Conservation (phyloP, 2,888 invertebrate species). For the Ichneumoninae sp. region DNA sequence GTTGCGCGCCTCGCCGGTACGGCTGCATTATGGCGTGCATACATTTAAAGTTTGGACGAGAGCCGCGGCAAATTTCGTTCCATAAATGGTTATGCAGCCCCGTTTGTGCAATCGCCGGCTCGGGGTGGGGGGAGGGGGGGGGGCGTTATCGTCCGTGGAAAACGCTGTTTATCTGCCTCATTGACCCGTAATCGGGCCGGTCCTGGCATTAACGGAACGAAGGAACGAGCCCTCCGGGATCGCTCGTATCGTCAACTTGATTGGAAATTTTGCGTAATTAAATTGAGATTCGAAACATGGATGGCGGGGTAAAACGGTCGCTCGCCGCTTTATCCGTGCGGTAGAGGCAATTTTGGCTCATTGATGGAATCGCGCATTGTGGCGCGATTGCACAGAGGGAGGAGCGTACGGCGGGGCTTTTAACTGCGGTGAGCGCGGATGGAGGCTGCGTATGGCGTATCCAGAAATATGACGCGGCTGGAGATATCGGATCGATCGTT, state of each 20-base stretch:
- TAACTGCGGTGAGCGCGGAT: not conserved
- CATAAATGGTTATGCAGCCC: slow-evolving; percentile 18
- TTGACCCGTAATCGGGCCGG: slow-evolving; percentile 51
- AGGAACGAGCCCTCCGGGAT: not conserved
- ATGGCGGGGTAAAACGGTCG: not conserved
- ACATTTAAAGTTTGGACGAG: slow-evolving; percentile 27
- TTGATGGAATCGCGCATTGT: not conserved
- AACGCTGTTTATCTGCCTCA: slow-evolving; percentile 53
- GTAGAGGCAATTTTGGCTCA: slow-evolving; percentile 36
- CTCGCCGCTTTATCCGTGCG: not conserved
- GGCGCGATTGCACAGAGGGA: not conserved
- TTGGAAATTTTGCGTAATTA: slow-evolving; percentile 60
- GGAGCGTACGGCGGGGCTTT: not conserved
- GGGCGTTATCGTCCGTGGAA: slow-evolving; percentile 45
- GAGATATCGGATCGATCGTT: slow-evolving; percentile 45
- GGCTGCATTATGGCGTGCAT: slow-evolving; percentile 14
- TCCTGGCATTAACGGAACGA: slow-evolving; percentile 37
- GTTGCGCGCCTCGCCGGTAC: not conserved
- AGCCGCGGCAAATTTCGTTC: slow-evolving; percentile 21
- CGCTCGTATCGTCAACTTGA: slow-evolving; percentile 44
- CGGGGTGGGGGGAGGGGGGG: too few relatives aligned
- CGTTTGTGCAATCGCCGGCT: not conserved
- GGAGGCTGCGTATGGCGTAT: not conserved
- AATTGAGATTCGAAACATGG: slow-evolving; percentile 51
- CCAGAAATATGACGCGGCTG: slow-evolving; percentile 2